These are phyloP conservation scores for Darevskia nairensis DNA, from an alignment of 2,797 vertebrate genomes.

Conservation along the genomic window DNA sequence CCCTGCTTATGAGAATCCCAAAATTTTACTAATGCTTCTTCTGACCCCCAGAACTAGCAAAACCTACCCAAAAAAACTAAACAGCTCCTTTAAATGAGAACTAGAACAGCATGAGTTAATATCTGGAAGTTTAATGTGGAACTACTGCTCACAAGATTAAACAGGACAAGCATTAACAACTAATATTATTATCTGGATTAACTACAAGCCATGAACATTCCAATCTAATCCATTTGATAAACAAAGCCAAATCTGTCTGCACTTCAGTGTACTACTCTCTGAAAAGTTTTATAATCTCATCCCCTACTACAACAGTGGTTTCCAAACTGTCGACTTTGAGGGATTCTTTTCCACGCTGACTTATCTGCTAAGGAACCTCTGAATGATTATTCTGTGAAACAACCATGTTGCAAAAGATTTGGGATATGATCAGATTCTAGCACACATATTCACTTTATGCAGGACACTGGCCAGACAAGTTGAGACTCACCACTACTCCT, in stretches of 20 bases:
- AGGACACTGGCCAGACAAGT: not conserved
- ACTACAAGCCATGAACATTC: slow-evolving; percentile 60
- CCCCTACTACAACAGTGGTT: not conserved
- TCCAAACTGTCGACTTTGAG: not conserved
- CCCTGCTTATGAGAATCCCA: not conserved
- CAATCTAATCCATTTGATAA: slow-evolving; percentile 57
- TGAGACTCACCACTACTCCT: not conserved
- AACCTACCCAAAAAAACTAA: not conserved
- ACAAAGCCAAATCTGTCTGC: slow-evolving; percentile 56
- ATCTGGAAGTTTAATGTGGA: not conserved
- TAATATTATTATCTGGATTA: slow-evolving; percentile 72
- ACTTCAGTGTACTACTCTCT: not conserved
- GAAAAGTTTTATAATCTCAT: slow-evolving; percentile 30
- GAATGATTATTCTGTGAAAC: not conserved
- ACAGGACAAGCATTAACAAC: slow-evolving; percentile 63
- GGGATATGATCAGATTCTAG: not conserved
- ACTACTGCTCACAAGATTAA: slow-evolving; percentile 39
- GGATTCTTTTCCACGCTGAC: not conserved
- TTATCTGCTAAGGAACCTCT: not conserved
- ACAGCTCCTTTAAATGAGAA: slow-evolving; percentile 2
- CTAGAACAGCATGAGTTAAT: not conserved
- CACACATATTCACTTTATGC: not conserved
- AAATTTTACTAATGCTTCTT: slow-evolving; percentile 9
- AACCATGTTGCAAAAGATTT: not conserved
- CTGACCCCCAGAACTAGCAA: not conserved